A percentile compares a stretch with the other conserved stretches of the same genome.
Conservation (phyloP, 2,888 invertebrate genomes). For the Caenorhabditis zanzibari region DNA sequence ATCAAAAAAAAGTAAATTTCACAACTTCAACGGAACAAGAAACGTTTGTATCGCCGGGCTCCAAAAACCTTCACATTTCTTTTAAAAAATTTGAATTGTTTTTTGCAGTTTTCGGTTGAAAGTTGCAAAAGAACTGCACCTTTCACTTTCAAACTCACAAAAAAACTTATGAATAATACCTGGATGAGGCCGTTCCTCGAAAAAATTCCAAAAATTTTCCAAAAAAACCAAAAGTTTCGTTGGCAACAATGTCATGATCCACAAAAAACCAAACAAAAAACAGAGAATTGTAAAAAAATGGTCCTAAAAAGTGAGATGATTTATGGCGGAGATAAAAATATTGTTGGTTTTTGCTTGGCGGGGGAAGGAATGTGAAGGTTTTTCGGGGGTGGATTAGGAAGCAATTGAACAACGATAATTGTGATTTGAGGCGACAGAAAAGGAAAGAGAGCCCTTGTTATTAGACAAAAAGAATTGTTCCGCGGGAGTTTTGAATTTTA, state of each 20-base stretch:
- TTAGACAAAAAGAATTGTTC: too few species aligned
- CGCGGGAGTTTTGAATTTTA: too few species aligned
- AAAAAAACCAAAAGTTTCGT: background rate
- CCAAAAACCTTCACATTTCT: too few species aligned
- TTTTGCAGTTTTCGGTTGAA: too few species aligned
- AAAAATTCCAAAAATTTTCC: too few species aligned
- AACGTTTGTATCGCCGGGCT: too few species aligned
- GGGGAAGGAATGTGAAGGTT: background rate
- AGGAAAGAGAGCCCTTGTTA: background rate
- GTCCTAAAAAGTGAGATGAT: slow-evolving; percentile 26
- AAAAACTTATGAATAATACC: background rate
- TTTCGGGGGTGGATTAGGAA: background rate
- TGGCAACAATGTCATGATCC: background rate
- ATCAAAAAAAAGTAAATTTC: too few species aligned
- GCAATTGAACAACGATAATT: slow-evolving; percentile 2
- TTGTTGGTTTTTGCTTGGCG: background rate
- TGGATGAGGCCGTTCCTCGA: slow-evolving; percentile 12
- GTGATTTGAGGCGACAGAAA: background rate
- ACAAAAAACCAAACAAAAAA: background rate
- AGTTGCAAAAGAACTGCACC: too few species aligned
- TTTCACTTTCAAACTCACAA: too few species aligned
- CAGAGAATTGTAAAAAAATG: slow-evolving; percentile 1
- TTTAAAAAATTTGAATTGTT: too few species aligned
- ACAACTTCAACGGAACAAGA: too few species aligned
- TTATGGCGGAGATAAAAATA: slow-evolving; percentile 9